Base-by-base conservation (phyloP, 2,797 vertebrate genomes). In the Enteromius afrohamiltoni region DNA sequence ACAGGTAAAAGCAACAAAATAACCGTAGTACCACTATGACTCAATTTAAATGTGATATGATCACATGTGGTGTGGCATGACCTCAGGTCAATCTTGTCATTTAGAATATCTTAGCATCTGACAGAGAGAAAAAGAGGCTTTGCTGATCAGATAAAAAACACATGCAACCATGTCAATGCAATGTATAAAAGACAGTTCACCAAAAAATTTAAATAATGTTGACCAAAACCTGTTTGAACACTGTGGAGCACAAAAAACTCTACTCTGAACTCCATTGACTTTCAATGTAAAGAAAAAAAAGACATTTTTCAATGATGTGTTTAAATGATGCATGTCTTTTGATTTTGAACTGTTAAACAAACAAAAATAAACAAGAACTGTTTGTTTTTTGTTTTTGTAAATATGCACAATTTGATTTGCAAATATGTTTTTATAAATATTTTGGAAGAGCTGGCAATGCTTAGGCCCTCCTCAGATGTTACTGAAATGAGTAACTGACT, bases 21-120 rank as follows among this genome's bases (percentile, higher is more conserved):
- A 31, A 73, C 16, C 29, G 23, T 79, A 79, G 68, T 34, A 79
- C 45, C 77, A 83, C 81, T 55, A 69, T 55, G 78, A 80, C 49
- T 53, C 34, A 40, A 16, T 80, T 53, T 68, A 55, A 53, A 80
- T 55, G 77, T 23, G 64, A 69, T 42, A 51, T 19, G 49, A 65
- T 64, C 19, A 49, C 60, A 65, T 65, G 77, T 16, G 6, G 17
- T 53, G 8, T 26, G 34, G 19, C 8, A 31, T 74, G 58, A 74
- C 69, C 31, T 49, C 14, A 19, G 80, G 60, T 9, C 68, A 68
- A 68, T 37, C 68, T 58, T 60, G 79, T 47, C 37, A 55, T 70
- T 58, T n/a, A 26, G 5, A 42, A 74, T 82, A 19, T 80, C 19
- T 40, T 16, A 14, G 47, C 34, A 7, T 79, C 65, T 69, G 64